Evolutionary conservation across 1,140 invertebrate species (phyloP).

Genomic region (Drosophila biarmipes): DNA sequence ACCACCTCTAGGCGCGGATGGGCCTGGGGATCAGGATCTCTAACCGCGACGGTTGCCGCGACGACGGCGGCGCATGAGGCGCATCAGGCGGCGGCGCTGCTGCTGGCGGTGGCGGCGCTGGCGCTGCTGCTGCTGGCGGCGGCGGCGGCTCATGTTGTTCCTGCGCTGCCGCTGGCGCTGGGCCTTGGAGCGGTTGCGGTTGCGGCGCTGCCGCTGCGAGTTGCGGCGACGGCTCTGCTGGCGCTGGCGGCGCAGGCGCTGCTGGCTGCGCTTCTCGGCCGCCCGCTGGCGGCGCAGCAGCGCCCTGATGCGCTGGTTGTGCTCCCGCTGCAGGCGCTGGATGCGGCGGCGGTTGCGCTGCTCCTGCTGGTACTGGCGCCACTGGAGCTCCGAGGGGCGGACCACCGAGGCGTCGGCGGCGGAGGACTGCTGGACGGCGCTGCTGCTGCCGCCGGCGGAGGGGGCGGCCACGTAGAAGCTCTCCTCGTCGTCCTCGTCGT

Average conservation of each 20-base stretch:
- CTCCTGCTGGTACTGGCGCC: constrained; percentile 64
- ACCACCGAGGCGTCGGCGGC: not conserved
- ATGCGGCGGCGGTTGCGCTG: constrained; percentile 67
- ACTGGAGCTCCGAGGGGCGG: constrained; percentile 53
- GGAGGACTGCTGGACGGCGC: not conserved
- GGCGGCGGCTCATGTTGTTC: constrained; percentile 23
- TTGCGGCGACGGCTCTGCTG: constrained; percentile 35
- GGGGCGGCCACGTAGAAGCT: constrained; percentile 45
- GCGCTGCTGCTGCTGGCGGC: constrained; percentile 42
- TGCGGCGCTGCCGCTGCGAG: constrained; percentile 51
- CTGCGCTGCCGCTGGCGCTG: constrained; percentile 51
- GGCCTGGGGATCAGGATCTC: not conserved
- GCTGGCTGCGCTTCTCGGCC: constrained; percentile 35
- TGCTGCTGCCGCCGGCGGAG: not conserved
- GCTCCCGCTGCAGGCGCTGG: constrained; percentile 61
- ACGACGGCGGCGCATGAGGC: constrained; percentile 44
- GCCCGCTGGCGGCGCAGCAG: constrained; percentile 59
- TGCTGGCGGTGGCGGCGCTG: constrained; percentile 24
- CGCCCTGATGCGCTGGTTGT: constrained; percentile 56
- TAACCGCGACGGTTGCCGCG: constrained; percentile 36
- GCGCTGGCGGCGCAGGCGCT: constrained; percentile 34
- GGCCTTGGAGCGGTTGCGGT: constrained; percentile 38
- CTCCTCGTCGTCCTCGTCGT: constrained; percentile 36
- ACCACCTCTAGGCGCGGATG: not conserved
- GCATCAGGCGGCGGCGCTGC: constrained; percentile 40